These are phyloP conservation scores for Cassiopea andromeda DNA, from an alignment of 30 jellyfish, hydroid and myxozoan species.

Conservation along the genomic window DNA sequence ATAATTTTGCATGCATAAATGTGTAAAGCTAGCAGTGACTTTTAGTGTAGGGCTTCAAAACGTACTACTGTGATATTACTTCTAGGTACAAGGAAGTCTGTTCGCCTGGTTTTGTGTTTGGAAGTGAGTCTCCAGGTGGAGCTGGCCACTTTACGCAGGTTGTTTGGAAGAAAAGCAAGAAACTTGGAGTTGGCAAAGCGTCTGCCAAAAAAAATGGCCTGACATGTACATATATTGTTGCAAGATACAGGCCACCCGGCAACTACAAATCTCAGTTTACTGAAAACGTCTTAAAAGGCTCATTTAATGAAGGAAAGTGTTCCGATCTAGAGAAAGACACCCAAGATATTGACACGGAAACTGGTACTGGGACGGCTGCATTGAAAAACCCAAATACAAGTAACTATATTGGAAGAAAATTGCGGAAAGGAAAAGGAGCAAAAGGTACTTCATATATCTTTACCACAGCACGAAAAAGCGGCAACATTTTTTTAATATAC, in stretches of 20 bases:
- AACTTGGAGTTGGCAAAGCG: constrained; percentile 79
- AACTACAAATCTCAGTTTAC: constrained; percentile 57
- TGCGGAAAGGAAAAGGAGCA: neutral
- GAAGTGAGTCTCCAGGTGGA: constrained; percentile 59
- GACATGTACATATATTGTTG: constrained; percentile 78
- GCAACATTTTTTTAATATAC: too few species aligned
- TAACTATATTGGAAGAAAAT: neutral
- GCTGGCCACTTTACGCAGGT: constrained; percentile 86
- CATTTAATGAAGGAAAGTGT: constrained; percentile 63
- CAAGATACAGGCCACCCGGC: constrained; percentile 81
- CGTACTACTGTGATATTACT: neutral
- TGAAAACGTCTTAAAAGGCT: constrained; percentile 64
- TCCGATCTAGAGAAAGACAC: constrained; percentile 58
- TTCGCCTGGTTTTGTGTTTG: constrained; percentile 77
- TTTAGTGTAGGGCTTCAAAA: neutral
- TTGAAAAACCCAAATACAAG: neutral
- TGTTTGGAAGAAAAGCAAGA: constrained; percentile 72
- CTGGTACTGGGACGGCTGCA: constrained; percentile 72
- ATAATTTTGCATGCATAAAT: too few species aligned
- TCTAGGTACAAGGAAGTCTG: constrained; percentile 93
- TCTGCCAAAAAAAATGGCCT: constrained; percentile 53
- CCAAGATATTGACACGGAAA: constrained; percentile 65
- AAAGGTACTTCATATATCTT: neutral
- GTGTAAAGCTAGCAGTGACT: neutral
- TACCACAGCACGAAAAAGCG: too few species aligned